Base-by-base conservation (phyloP, 2,888 invertebrate genomes). In the Deilephila porcellus region DNA sequence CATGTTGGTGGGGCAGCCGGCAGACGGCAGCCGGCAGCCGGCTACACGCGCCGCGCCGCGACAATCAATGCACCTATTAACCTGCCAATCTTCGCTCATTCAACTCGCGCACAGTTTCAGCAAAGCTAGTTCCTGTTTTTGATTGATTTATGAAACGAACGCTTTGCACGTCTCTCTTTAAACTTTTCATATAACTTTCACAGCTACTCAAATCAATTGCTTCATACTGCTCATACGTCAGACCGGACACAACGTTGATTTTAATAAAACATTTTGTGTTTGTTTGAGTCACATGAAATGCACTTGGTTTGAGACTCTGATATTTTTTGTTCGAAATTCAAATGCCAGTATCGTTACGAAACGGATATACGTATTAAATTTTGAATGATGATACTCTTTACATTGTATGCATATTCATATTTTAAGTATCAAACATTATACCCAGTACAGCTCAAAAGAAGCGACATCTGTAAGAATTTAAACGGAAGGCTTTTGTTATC, bases 1-100 rank as follows among this genome's bases (percentile, higher is more conserved):
- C n/a, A 3, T n/a, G 56, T n/a, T 56, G 5, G 32, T 34, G 63
- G 7, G n/a, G 37, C 37, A 62, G 17, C 0, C 32, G 19, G 45
- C 32, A 32, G 32, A 3, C 32, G 32, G 32, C 5, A 5, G 32
- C 32, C 5, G 19, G 45, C 32, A 25, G 25, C 1, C 29, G 5
- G 60, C 60, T 29, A 60, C 17, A 32, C 14, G 5, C 14, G 32
- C 32, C 32, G n/a, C 19, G 60, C 63, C 7, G 19, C 56, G 19
- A 34, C 34, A 34, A 63, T 63, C 34, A 32, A 17, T 63, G 63
- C 56, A 34, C 19, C 32, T 34, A 63, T 32, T 63, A 63, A 34
- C 63, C 32, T 63, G 63, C 63, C 63, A 63, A 63, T 63, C 63
- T 17, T 17, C 63, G 32, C 29, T 32, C 19, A 63, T 32, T 63